Base-by-base conservation (phyloP, 2,113 vertebrate species). In the Benitochromis conjunctus region DNA sequence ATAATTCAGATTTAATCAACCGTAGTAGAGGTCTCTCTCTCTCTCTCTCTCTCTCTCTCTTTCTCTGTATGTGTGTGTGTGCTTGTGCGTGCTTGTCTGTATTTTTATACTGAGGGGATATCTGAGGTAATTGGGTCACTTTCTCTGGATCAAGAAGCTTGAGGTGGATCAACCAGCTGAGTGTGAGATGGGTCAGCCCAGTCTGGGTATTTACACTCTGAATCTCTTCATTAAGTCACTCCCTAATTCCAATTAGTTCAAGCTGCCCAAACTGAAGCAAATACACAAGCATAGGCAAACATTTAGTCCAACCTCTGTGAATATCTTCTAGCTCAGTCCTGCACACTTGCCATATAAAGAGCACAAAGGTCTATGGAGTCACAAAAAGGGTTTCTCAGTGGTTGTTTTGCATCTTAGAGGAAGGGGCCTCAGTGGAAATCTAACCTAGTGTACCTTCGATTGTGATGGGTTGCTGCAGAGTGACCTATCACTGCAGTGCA, bases 181-280 rank as follows among this genome's bases (percentile, higher is more conserved):
- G 55, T 53, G 38, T 2, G 34, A 26, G 19, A 21, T 53, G 48
- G 36, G 16, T 53, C 26, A 1, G 43, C 38, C 26, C 76, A n/a
- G 48, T 71, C 21, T 29, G 60, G 16, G 79, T 86, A 69, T 85
- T 86, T 80, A 91, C 55, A 60, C 84, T 62, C 83, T 64, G n/a
- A 82, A 60, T 86, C 62, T 24, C 55, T 84, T 29, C 5, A 86
- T 90, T 91, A 90, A 85, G 34, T 86, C 38, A 24, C 29, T 82
- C 58, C 24, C 34, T 80, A 80, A 92, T 83, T 69, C 69, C 77
- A 84, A 88, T 89, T 92, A 90, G 77, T 83, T 60, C 66, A 71
- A 85, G 54, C 14, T 86, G 80, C 36, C 55, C 19, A 48, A 34
- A 62, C 84, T 76, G 19, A 58, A 38, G 14, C 7, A 51, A 71